Percentiles rank a stretch among this genome's conserved stretches.
Evolutionary conservation across 2,797 vertebrate genomes (phyloP).

Genomic region (Tenualosa ilisha): DNA sequence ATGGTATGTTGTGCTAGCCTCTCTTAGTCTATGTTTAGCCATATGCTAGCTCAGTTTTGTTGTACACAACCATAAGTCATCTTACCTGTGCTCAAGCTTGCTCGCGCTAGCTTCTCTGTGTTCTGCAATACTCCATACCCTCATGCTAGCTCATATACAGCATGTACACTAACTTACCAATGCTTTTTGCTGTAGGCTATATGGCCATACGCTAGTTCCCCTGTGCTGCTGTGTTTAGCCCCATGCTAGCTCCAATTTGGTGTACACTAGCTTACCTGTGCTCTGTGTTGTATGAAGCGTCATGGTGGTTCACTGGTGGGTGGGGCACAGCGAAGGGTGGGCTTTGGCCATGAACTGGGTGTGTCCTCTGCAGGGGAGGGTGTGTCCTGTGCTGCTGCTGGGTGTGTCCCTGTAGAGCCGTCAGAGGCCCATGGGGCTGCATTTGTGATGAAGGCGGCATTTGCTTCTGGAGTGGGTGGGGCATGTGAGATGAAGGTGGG

Average conservation of each 20-base stretch:
- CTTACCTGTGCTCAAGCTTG: neutral
- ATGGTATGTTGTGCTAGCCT: neutral
- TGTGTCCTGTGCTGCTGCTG: constrained; percentile 40
- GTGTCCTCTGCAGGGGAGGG: constrained; percentile 58
- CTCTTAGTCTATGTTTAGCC: neutral
- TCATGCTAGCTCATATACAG: neutral
- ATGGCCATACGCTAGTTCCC: constrained; percentile 56
- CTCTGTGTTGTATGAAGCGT: constrained; percentile 80
- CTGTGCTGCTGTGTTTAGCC: constrained; percentile 70
- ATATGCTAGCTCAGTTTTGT: neutral
- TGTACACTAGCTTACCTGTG: constrained; percentile 74
- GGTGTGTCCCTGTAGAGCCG: constrained; percentile 41
- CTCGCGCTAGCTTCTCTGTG: neutral
- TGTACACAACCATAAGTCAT: too few relatives aligned
- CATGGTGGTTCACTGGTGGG: constrained; percentile 71
- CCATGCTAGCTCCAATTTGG: too few relatives aligned
- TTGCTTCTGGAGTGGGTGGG: constrained; percentile 68
- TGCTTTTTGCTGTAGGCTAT: too few relatives aligned
- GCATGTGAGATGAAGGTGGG: constrained; percentile 52
- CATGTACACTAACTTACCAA: too few relatives aligned
- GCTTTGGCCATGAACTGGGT: constrained; percentile 59
- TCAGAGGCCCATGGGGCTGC: constrained; percentile 48
- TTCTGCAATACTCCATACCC: neutral
- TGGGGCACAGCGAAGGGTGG: constrained; percentile 80
- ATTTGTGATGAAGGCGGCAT: constrained; percentile 55